Base-by-base conservation (phyloP, 2,113 vertebrate genomes). In the Bubalus kerabau region DNA sequence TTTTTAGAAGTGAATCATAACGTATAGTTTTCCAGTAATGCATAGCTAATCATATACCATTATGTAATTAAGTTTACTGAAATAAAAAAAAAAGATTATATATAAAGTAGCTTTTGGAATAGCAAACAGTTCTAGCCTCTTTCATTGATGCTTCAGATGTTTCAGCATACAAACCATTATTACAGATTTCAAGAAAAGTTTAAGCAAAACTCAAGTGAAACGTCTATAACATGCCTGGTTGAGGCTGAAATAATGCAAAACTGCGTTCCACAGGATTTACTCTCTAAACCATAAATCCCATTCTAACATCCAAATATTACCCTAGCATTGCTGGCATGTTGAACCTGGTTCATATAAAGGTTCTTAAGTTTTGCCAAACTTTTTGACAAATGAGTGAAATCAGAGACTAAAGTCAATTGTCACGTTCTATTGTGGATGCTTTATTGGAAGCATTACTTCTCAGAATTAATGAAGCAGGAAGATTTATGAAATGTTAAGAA, bases 371-470 rank as follows among this genome's bases (percentile, higher is more conserved):
- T 94, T 96, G 74, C 57, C 17, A 87, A 92, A 87, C 21, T 90
- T 95, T 84, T 92, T 93, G 86, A 93, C 57, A 90, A 93, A 60
- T 92, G 87, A 91, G 84, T 62, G 56, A 64, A 95, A 88, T 97
- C 78, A 76, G 32, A 91, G 76, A 40, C 52, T 62, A 43, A 30
- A 67, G 36, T 90, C 64, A 46, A 64, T 88, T 89, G 67, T 78
- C 94, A 54, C 46, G 15, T 81, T 50, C 50, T 84, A 28, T 32
- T 93, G 91, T 24, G 52, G 40, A 52, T 76, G n/a, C 57, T 85
- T 90, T 88, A 43, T 62, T 81, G 32, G 52, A 93, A 46, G 52
- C 40, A 84, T 85, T 76, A 80, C 46, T 81, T 94, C 56, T 91
- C 52, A 76, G 62, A 52, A 32, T 85, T 93, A 91, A 88, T 40